Evolutionary conservation across 2,113 vertebrate species (phyloP).

Genomic region (Rhodinocichla rosea): DNA sequence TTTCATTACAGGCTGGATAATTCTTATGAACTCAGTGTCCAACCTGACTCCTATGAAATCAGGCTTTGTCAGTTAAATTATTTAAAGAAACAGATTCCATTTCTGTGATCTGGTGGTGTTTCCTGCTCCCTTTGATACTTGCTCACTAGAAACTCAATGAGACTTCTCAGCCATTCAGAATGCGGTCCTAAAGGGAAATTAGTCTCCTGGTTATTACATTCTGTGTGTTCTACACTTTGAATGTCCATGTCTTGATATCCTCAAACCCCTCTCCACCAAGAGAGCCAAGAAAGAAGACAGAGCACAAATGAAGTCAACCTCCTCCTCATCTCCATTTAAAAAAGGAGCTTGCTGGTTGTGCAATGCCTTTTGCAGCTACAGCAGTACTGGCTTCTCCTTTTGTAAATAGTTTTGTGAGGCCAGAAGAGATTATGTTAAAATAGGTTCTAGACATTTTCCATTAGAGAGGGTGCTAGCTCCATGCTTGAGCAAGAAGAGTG

Average conservation of each 20-base stretch:
- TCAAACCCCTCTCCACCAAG: neutral
- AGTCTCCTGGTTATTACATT: neutral
- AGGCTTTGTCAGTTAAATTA: neutral
- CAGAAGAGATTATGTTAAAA: neutral
- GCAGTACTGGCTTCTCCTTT: neutral
- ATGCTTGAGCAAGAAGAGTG: neutral
- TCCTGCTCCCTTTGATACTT: neutral
- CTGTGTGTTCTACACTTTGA: neutral
- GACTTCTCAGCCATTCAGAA: neutral
- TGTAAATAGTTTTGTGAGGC: neutral
- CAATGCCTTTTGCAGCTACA: neutral
- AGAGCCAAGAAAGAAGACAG: neutral
- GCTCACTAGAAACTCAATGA: neutral
- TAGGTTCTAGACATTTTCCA: neutral
- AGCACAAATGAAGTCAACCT: neutral
- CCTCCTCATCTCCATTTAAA: neutral
- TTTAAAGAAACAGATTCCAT: neutral
- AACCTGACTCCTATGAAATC: neutral
- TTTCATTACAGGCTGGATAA: neutral
- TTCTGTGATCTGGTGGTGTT: neutral
- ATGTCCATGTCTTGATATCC: neutral
- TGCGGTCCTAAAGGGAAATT: neutral
- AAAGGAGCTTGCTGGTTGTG: neutral
- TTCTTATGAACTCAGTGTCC: neutral
- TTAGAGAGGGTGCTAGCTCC: neutral